phyloP scores from a whole-genome alignment of 2,113 vertebrate genomes.

The Pelvicachromis taeniatus region DNA sequence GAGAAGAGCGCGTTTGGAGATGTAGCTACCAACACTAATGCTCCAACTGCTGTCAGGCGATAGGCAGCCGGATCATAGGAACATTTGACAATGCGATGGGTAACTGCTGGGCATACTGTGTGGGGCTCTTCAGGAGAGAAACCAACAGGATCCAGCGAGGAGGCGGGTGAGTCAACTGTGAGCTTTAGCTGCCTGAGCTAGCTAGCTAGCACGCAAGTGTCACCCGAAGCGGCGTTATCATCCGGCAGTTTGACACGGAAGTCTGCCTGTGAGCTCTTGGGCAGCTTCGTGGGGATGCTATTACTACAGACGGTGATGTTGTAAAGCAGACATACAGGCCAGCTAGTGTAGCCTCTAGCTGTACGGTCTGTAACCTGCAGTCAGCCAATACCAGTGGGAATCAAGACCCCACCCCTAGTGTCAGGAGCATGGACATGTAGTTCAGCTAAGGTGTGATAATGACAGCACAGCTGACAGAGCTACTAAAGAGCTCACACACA shows the following conservation, averaged over 20 bases:
- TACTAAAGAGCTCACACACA: not conserved
- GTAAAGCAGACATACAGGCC: not conserved
- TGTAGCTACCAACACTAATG: not conserved
- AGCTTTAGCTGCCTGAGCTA: slow-evolving; percentile 1
- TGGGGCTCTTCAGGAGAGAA: slow-evolving; percentile 66
- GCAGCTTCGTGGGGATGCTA: not conserved
- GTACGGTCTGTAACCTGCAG: not conserved
- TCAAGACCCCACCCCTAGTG: slow-evolving; percentile 43
- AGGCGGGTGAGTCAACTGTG: slow-evolving; percentile 65
- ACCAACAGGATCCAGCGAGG: slow-evolving; percentile 72
- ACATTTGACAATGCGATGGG: slow-evolving; percentile 75
- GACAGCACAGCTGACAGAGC: not conserved
- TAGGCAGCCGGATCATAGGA: not conserved
- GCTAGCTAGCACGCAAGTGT: slow-evolving; percentile 26
- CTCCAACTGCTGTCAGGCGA: slow-evolving; percentile 1
- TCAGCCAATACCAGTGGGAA: not conserved
- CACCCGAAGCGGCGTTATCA: not conserved
- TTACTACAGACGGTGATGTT: not conserved
- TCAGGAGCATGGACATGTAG: not conserved
- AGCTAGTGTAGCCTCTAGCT: not conserved
- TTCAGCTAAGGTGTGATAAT: not conserved
- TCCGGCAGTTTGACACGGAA: not conserved
- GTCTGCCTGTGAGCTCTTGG: not conserved
- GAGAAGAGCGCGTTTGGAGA: not conserved
- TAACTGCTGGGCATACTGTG: slow-evolving; percentile 73